Conservation (phyloP, 2,888 invertebrate species). For the Eupithecia inturbata region DNA sequence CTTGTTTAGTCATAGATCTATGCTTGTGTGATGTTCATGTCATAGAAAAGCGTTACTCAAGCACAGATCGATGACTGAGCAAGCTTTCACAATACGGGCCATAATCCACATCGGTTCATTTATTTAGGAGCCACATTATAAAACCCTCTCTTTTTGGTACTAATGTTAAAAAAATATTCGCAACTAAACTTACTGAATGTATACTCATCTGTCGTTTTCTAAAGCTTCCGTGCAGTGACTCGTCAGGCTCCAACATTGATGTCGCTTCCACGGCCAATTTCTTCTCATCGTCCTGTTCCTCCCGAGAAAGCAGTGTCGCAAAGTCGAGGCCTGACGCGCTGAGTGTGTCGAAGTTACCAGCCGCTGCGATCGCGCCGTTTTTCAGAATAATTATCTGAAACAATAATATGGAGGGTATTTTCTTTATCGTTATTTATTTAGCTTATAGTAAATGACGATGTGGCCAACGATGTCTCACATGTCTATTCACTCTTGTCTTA, state of each 20-base stretch:
- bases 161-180: background rate
- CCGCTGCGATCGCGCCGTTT: slow-evolving; percentile 84
- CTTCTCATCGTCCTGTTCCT: slow-evolving; percentile 73
- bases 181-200: slow-evolving; percentile 70
- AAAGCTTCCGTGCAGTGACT: slow-evolving; percentile 72
- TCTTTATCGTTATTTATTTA: no score
- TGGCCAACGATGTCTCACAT: no score
- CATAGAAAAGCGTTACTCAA: no score
- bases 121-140: background rate
- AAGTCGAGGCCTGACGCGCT: slow-evolving; percentile 90
- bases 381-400: slow-evolving; percentile 84
- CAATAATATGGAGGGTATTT: background rate
- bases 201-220: slow-evolving; percentile 79
- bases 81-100: no score
- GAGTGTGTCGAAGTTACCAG: slow-evolving; percentile 88
- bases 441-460: no score
- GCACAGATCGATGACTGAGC: no score
- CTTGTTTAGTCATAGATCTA: no score
- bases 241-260: slow-evolving; percentile 46
- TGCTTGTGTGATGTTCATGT: no score
- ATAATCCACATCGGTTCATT: background rate
- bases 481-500: no score
- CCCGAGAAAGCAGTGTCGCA: slow-evolving; percentile 86
- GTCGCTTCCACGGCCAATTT: slow-evolving; percentile 53
- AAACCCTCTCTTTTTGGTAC: background rate